Conservation (phyloP, 2,797 vertebrate genomes). For the Perodicticus potto region DNA sequence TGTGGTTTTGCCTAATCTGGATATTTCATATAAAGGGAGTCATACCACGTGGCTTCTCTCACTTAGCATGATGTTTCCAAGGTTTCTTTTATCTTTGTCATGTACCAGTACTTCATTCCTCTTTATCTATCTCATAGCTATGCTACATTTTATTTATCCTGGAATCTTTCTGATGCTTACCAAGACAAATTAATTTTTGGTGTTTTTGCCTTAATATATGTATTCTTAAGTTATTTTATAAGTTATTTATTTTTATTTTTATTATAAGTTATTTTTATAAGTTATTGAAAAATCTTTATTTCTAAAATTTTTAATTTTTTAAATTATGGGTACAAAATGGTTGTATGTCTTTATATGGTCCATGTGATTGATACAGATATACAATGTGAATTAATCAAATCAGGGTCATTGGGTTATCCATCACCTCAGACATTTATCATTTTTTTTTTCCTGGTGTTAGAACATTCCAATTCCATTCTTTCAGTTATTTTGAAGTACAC, state of each 20-base stretch:
- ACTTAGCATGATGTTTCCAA: conserved; percentile 10
- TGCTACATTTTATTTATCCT: conserved; percentile 25
- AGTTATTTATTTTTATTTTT: not conserved
- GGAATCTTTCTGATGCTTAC: not conserved
- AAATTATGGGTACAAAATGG: not conserved
- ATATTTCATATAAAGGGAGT: conserved; percentile 20
- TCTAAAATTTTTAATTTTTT: not conserved
- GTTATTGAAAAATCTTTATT: conserved; percentile 51
- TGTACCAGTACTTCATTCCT: not conserved
- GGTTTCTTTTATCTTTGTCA: not conserved
- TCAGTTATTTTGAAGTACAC: not conserved
- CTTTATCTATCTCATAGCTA: not conserved
- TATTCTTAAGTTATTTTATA: conserved; percentile 42
- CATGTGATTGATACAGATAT: not conserved
- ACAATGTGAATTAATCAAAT: not conserved
- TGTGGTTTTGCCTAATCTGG: not conserved
- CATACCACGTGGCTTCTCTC: not conserved
- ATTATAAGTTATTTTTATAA: not conserved
- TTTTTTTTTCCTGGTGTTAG: not conserved
- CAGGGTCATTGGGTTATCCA: not conserved
- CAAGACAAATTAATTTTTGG: conserved; percentile 1
- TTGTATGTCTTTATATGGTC: not conserved
- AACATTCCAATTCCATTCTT: not conserved
- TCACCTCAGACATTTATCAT: not conserved
- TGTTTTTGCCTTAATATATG: conserved; percentile 2